phyloP scores from a whole-genome alignment of 2,888 invertebrate species.

The Chrysopilus asiliformis region DNA sequence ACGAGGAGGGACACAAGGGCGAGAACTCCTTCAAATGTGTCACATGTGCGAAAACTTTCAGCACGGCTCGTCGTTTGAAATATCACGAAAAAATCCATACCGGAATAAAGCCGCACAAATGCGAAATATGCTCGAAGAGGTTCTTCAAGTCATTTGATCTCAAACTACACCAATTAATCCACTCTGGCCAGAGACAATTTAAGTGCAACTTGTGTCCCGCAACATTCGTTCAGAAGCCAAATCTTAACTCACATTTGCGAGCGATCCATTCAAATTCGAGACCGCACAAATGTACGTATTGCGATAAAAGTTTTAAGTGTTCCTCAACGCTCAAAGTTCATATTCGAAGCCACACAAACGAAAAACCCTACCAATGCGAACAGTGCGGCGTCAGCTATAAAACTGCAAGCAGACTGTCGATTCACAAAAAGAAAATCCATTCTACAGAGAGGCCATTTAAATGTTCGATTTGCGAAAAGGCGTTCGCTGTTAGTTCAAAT shows the following conservation, averaged over 20 bases:
- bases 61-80: slow-evolving; percentile 60
- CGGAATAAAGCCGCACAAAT: slow-evolving; percentile 56
- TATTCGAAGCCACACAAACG: slow-evolving; percentile 69
- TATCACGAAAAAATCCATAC: slow-evolving; percentile 71
- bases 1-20: slow-evolving; percentile 50
- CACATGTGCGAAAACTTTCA: slow-evolving; percentile 51
- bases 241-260: slow-evolving; percentile 65
- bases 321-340: slow-evolving; percentile 63
- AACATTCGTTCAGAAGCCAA: slow-evolving; percentile 68
- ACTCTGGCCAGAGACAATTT: slow-evolving; percentile 68
- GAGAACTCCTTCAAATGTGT: slow-evolving; percentile 37
- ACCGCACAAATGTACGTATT: slow-evolving; percentile 54
- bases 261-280: slow-evolving; percentile 63
- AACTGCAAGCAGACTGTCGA: neutral
- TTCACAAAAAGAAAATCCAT: neutral
- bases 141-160: slow-evolving; percentile 67
- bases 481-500: neutral
- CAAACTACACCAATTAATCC: slow-evolving; percentile 65
- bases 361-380: neutral
- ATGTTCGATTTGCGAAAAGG: neutral
- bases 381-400: neutral
- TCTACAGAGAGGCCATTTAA: neutral
- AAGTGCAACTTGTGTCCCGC: slow-evolving; percentile 66
- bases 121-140: slow-evolving; percentile 53
- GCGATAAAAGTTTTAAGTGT: slow-evolving; percentile 58